phyloP scores from a whole-genome alignment of 2,113 vertebrate species.

The Neolamprologus caudopunctatus region DNA sequence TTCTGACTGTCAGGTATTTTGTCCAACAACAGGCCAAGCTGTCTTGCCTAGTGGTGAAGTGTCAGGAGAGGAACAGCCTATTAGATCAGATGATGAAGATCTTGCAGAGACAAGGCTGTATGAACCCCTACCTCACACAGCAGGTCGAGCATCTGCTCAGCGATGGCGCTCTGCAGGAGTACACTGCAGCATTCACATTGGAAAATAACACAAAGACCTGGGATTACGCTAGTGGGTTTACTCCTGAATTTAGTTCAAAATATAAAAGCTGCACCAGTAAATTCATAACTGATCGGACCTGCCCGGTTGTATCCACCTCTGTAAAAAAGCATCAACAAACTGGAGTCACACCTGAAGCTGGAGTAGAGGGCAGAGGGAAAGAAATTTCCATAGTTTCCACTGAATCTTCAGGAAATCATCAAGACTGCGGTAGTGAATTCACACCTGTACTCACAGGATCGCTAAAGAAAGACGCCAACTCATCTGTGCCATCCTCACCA shows the following conservation, averaged over 20 bases:
- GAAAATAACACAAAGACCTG: background rate
- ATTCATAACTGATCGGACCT: conserved; percentile 16
- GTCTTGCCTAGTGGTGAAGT: conserved; percentile 76
- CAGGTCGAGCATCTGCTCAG: conserved; percentile 57
- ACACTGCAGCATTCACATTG: conserved; percentile 27
- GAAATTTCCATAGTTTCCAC: background rate
- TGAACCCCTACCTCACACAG: conserved; percentile 41
- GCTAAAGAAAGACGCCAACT: background rate
- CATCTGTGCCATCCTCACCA: background rate
- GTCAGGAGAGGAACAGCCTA: conserved; percentile 73
- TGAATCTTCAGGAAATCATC: background rate
- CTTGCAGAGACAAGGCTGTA: conserved; percentile 42
- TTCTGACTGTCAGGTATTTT: background rate
- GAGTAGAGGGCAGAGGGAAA: background rate
- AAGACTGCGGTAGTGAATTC: background rate
- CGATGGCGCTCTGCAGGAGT: conserved; percentile 66
- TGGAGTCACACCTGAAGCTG: background rate
- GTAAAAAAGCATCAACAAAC: background rate
- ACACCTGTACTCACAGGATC: background rate
- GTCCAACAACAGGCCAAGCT: conserved; percentile 60
- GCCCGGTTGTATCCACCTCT: background rate
- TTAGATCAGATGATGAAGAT: conserved; percentile 58
- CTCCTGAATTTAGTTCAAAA: background rate
- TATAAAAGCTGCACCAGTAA: background rate
- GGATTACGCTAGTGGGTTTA: background rate